A percentile compares a stretch with the other conserved stretches of the same genome.
These are phyloP conservation scores for Coendou prehensilis DNA, from an alignment of 2,797 vertebrate species.

Conservation along the genomic window DNA sequence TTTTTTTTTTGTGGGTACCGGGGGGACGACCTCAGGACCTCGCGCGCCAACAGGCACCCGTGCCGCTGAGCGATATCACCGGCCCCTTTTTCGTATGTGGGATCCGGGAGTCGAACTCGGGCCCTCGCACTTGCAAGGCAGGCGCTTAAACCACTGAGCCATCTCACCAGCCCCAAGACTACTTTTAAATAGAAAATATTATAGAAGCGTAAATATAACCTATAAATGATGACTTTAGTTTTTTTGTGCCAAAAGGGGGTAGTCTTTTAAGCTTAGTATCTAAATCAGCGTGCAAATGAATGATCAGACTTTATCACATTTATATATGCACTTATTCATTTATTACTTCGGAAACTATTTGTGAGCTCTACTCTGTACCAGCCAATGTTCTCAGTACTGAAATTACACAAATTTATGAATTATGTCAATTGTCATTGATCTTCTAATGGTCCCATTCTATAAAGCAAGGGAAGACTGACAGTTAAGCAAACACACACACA, in stretches of 20 bases:
- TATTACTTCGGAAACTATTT: constrained; percentile 62
- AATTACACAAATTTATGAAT: constrained; percentile 1
- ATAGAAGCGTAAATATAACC: constrained; percentile 54
- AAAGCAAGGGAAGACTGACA: background rate
- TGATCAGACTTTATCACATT: background rate
- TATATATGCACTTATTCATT: constrained; percentile 32
- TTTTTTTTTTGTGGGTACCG: no score
- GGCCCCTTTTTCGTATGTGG: no score
- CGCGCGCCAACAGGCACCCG: no score
- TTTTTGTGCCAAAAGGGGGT: background rate
- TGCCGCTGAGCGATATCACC: no score
- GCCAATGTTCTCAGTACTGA: background rate
- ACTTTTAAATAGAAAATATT: constrained; percentile 44
- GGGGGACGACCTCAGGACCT: no score
- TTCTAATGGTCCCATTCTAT: background rate
- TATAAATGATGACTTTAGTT: background rate
- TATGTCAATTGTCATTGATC: background rate
- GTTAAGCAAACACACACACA: background rate
- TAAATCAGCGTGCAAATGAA: constrained; percentile 9
- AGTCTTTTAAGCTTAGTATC: background rate
- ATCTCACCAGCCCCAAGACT: no score
- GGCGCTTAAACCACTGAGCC: no score
- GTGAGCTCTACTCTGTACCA: background rate
- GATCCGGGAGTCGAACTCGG: no score
- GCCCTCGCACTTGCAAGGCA: no score